These are phyloP conservation scores for Mellilla xanthometata DNA, from an alignment of 2,888 invertebrate species.

Conservation along the genomic window DNA sequence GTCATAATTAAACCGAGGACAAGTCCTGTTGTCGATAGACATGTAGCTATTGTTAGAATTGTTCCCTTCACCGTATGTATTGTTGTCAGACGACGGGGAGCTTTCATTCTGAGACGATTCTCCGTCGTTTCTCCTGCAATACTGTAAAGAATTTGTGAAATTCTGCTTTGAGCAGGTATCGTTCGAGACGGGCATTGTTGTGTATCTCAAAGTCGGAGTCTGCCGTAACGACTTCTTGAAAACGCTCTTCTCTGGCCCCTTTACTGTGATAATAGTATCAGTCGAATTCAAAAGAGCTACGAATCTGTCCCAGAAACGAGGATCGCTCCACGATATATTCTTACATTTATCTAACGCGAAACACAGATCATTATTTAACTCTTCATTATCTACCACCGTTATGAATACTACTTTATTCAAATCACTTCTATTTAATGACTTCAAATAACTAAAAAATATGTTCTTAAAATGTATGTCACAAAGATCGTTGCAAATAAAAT, in stretches of 20 bases:
- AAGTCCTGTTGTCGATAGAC: slow-evolving; percentile 83
- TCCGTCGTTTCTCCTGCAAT: slow-evolving; percentile 71
- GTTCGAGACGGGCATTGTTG: slow-evolving; percentile 81
- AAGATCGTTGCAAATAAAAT: slow-evolving; percentile 73
- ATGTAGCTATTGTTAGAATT: slow-evolving; percentile 87
- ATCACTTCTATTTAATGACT: slow-evolving; percentile 72
- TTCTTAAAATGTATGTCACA: slow-evolving; percentile 77
- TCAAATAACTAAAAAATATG: slow-evolving; percentile 76
- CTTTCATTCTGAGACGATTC: slow-evolving; percentile 82
- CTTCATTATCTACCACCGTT: slow-evolving; percentile 72
- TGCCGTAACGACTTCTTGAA: slow-evolving; percentile 78
- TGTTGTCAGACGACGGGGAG: slow-evolving; percentile 80
- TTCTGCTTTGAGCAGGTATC: slow-evolving; percentile 80
- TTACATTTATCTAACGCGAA: slow-evolving; percentile 81
- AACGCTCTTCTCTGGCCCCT: slow-evolving; percentile 69
- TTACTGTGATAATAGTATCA: slow-evolving; percentile 77
- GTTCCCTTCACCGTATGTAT: slow-evolving; percentile 85
- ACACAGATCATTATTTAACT: slow-evolving; percentile 73
- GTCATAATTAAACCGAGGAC: slow-evolving; percentile 82
- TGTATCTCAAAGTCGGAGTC: slow-evolving; percentile 78
- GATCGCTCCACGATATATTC: slow-evolving; percentile 88
- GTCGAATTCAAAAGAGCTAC: slow-evolving; percentile 89
- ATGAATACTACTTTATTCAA: slow-evolving; percentile 74
- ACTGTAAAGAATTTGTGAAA: slow-evolving; percentile 77
- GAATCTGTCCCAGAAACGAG: slow-evolving; percentile 93